phyloP scores from a whole-genome alignment of 2,113 vertebrate genomes.

The Heterochromis multidens region DNA sequence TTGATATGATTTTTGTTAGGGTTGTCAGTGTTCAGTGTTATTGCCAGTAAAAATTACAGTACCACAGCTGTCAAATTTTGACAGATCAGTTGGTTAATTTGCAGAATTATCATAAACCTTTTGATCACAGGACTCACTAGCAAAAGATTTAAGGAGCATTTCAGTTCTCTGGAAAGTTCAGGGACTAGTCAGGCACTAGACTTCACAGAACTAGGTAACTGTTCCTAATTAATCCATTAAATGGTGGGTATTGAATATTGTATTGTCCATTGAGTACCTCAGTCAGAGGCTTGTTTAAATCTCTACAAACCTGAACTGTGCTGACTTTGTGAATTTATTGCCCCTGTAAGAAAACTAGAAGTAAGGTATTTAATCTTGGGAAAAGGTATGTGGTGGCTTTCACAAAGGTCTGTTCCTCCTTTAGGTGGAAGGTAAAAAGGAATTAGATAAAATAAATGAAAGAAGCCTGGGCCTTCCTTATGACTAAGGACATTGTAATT shows the following conservation, averaged over 20 bases:
- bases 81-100: not conserved
- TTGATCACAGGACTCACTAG: not conserved
- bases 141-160: not conserved
- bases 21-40: not conserved
- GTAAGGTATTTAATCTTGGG: not conserved
- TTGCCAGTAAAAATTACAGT: not conserved
- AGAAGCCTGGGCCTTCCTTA: not conserved
- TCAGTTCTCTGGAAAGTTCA: not conserved
- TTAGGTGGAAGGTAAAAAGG: not conserved
- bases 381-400: not conserved
- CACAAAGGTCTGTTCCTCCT: conserved; percentile 20
- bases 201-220: not conserved
- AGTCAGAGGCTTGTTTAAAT: not conserved
- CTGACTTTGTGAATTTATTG: not conserved
- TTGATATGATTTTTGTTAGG: not conserved
- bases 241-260: not conserved
- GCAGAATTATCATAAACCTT: not conserved
- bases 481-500: conserved; percentile 1
- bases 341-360: not conserved
- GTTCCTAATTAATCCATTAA: not conserved
- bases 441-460: not conserved
- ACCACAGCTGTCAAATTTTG: not conserved
- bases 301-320: not conserved
- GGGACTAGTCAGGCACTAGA: not conserved
- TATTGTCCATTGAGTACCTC: not conserved